These are phyloP conservation scores for Vidua macroura DNA, from an alignment of 2,113 vertebrate species.

Conservation along the genomic window DNA sequence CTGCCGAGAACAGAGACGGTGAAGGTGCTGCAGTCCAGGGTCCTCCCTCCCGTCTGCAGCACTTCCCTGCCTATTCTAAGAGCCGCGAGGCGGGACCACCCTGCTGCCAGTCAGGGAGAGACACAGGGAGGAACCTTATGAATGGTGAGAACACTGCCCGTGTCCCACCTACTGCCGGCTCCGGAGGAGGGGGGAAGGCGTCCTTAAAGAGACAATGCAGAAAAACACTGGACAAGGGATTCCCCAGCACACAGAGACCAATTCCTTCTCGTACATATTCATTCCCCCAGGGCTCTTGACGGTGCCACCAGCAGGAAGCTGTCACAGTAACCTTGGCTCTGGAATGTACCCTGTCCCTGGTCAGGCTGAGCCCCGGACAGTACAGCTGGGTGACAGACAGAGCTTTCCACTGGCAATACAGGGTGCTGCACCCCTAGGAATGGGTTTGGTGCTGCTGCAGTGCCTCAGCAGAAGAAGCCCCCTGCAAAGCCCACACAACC, in stretches of 20 bases:
- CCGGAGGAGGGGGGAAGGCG: neutral
- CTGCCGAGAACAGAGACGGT: rapidly evolving
- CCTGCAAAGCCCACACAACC: neutral
- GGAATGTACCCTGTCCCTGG: neutral
- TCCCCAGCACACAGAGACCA: neutral
- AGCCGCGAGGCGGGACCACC: neutral
- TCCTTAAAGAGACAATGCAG: constrained; percentile 25
- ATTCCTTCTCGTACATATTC: neutral
- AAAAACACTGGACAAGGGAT: neutral
- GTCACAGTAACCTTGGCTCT: neutral
- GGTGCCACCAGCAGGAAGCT: neutral
- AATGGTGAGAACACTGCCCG: neutral
- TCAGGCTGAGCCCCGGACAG: rapidly evolving
- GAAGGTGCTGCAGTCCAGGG: neutral
- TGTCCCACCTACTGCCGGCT: neutral
- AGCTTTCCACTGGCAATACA: neutral
- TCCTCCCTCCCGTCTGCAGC: neutral
- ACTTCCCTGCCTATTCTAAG: neutral
- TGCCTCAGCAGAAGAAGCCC: neutral
- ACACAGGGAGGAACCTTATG: neutral
- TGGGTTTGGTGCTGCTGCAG: neutral
- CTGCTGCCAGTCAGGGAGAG: neutral
- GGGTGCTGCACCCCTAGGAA: neutral
- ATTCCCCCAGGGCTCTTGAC: neutral
- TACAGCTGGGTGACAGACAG: neutral